Conservation (phyloP, 2,113 vertebrate genomes). For the Larimichthys crocea region DNA sequence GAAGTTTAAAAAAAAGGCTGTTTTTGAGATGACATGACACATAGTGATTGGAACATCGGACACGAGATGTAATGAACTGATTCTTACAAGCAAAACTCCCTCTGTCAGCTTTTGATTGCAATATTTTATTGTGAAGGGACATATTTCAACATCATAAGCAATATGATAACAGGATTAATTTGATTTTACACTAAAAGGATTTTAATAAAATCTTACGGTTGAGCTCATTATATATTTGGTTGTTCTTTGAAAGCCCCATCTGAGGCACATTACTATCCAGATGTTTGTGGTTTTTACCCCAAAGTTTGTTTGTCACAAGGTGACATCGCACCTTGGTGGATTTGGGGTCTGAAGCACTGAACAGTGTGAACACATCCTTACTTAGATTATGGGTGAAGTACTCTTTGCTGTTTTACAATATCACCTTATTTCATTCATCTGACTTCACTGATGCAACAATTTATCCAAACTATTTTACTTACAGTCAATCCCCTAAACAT, state of each 20-base stretch:
- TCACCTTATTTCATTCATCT: conserved; percentile 42
- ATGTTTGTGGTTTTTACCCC: not conserved
- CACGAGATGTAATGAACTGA: not conserved
- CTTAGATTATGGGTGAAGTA: conserved; percentile 45
- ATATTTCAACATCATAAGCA: not conserved
- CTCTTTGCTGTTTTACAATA: conserved; percentile 31
- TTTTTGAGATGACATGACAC: too few species aligned
- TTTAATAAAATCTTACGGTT: not conserved
- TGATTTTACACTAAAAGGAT: not conserved
- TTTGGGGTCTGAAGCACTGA: not conserved
- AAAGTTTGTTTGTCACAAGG: not conserved
- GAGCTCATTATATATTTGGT: not conserved
- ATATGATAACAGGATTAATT: not conserved
- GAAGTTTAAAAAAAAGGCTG: too few species aligned
- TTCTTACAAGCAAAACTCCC: not conserved
- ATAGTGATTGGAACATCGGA: not conserved
- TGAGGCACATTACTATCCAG: not conserved
- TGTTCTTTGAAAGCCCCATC: not conserved
- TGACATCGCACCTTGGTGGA: not conserved
- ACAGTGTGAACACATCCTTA: not conserved
- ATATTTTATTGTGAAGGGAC: too few species aligned
- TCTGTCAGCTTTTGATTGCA: too few species aligned
- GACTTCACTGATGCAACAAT: conserved; percentile 20
- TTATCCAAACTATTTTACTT: not conserved
- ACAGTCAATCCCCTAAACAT: not conserved